A percentile compares a stretch with the other conserved stretches of the same genome.
These are phyloP conservation scores for Pogona vitticeps DNA, from an alignment of 2,113 vertebrate species.

Conservation along the genomic window DNA sequence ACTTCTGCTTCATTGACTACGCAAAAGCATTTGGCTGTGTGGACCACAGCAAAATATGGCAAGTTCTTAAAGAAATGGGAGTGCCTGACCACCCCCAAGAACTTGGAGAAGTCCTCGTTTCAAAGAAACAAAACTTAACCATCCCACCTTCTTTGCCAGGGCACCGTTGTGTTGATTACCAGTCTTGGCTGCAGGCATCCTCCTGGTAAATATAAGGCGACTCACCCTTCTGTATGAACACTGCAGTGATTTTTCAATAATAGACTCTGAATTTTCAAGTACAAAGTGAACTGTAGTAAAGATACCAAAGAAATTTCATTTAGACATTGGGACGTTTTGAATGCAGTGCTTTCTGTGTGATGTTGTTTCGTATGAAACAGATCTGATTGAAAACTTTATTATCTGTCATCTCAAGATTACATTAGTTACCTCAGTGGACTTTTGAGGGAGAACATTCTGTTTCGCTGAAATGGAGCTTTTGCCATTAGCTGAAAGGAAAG, in stretches of 20 bases:
- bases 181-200: background rate
- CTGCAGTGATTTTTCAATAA: constrained; percentile 41
- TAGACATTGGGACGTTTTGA: background rate
- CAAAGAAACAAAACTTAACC: background rate
- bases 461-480: constrained; percentile 65
- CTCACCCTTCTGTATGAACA: constrained; percentile 35
- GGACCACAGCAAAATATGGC: too few relatives aligned
- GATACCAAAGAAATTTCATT: constrained; percentile 34
- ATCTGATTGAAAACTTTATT: constrained; percentile 61
- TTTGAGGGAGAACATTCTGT: constrained; percentile 59
- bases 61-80: too few relatives aligned
- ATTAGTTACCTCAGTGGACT: constrained; percentile 62
- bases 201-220: background rate
- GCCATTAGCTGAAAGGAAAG: constrained; percentile 45
- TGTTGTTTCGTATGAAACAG: constrained; percentile 42
- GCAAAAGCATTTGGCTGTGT: too few relatives aligned
- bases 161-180: too few relatives aligned
- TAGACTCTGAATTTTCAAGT: constrained; percentile 36
- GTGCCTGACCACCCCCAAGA: background rate
- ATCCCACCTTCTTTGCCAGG: background rate
- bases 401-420: constrained; percentile 59
- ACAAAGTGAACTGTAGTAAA: constrained; percentile 27
- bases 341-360: constrained; percentile 18
- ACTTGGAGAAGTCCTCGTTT: background rate
- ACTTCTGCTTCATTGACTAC: too few relatives aligned